Conservation (phyloP, 2,113 vertebrate genomes). For the Noctilio leporinus region DNA sequence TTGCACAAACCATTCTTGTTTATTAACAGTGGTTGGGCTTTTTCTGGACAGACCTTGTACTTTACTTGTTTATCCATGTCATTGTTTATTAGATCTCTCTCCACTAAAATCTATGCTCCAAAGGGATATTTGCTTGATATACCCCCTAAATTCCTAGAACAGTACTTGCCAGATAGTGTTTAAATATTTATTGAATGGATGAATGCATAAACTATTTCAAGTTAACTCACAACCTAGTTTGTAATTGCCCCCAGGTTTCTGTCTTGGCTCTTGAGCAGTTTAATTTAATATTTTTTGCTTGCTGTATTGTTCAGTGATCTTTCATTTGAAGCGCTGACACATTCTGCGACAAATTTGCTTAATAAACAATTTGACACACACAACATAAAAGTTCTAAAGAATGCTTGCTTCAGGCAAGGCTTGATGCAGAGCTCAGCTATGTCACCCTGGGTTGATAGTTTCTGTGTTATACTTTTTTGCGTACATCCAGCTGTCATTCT, state of each 20-base stretch:
- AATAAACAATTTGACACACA: background rate
- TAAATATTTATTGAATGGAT: background rate
- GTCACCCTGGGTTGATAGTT: background rate
- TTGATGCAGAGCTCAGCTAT: background rate
- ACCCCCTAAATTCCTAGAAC: background rate
- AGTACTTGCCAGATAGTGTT: background rate
- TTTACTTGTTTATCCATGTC: background rate
- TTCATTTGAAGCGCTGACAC: background rate
- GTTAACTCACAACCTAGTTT: background rate
- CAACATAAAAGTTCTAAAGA: background rate
- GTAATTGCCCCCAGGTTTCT: background rate
- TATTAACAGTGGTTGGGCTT: too few relatives aligned
- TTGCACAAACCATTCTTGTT: too few relatives aligned
- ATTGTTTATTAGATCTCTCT: background rate
- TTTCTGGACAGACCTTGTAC: background rate
- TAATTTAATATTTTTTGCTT: background rate
- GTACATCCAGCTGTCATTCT: background rate
- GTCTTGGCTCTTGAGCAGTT: background rate
- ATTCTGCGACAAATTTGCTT: background rate
- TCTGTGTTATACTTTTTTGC: background rate
- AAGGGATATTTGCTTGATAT: background rate
- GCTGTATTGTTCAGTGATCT: background rate
- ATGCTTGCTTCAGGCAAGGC: background rate
- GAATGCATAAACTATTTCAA: background rate
- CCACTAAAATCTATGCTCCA: background rate